Evolutionary conservation across 2,888 invertebrate species (phyloP), one percentile per base, ranked within the genome.

Genomic region (Philhelius pedissequus): DNA sequence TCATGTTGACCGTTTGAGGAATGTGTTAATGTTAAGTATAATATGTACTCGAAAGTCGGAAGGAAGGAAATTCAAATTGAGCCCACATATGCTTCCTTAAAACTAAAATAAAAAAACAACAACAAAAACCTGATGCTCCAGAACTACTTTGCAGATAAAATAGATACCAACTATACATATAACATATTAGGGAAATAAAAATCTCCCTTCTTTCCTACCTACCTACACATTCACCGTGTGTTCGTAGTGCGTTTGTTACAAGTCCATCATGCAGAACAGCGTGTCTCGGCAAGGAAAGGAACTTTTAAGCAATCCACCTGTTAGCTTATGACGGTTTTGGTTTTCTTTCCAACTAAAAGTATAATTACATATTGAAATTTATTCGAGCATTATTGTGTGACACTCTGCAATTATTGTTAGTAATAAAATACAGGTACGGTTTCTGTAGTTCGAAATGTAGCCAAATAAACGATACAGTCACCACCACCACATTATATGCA

Each of bases 351-450:
- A 30, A 8, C 27, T 64, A 9, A 25, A n/a, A n/a, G n/a, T n/a
- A 35, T 84, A 84, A 84, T 84, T 84, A 76, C 60, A 80, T 35
- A 45, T 69, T 70, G 58, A 70, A 79, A 83, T 69, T 74, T 79
- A 83, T 75, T 83, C 83, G 79, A 79, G 83, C 83, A 83, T 43
- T 62, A 79, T 84, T 80, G 80, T 75, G 80, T 79, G 84, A 84
- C 80, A 80, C 60, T 32, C 13, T 76, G 80, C 30, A 80, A 84
- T 80, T 80, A 84, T 80, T 9, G 18, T 18, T 35, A 11, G n/a
- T 38, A 11, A n/a, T 27, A 60, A 71, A 80, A 60, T n/a, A n/a
- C 70, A 66, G 75, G 75, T 80, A 80, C 32, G 20, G 84, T 80
- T 80, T 80, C 52, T 75, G 66, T 76, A 80, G 25, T 22, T 56